Evolutionary conservation across 2,113 vertebrate species (phyloP).

Genomic region (Pardalotus punctatus): DNA sequence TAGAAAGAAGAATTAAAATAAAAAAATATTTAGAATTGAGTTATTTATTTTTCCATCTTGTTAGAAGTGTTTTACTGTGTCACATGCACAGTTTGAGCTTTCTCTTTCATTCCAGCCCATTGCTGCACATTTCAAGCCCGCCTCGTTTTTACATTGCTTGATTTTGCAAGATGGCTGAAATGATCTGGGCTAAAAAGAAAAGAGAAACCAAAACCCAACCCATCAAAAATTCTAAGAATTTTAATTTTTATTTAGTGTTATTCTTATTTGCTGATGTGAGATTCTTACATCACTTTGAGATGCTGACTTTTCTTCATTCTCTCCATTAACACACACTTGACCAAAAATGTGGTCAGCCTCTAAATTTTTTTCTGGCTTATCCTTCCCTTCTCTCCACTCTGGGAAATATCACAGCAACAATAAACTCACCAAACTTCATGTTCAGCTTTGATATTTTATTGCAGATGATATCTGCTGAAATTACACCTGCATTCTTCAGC

Average conservation of each 20-base stretch:
- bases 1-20: neutral
- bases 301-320: neutral
- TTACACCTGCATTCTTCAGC: neutral
- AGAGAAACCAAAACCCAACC: neutral
- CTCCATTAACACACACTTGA: neutral
- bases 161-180: neutral
- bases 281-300: neutral
- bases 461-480: neutral
- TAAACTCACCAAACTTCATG: neutral
- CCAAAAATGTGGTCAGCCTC: neutral
- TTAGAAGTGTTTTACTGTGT: neutral
- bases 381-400: neutral
- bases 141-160: neutral
- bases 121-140: neutral
- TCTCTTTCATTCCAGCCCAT: neutral
- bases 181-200: neutral
- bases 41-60: neutral
- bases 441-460: neutral
- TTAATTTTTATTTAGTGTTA: neutral
- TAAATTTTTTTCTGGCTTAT: neutral
- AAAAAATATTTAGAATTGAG: neutral
- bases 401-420: neutral
- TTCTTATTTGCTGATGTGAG: neutral
- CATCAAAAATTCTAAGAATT: neutral
- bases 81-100: neutral